phyloP scores from a whole-genome alignment of 2,888 invertebrate species.

The Argynnis bischoffii region DNA sequence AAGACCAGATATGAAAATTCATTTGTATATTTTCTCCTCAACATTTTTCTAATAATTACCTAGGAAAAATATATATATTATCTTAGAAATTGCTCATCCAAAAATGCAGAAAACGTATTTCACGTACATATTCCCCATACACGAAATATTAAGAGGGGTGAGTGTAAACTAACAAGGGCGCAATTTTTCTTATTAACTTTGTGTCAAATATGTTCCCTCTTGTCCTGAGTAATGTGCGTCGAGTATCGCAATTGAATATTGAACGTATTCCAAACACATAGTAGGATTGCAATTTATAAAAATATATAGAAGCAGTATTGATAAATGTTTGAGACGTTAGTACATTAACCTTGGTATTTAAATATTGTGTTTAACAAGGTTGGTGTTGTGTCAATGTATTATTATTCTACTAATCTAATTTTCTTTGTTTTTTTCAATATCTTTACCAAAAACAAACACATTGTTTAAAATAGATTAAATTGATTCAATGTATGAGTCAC shows the following conservation, averaged over 20 bases:
- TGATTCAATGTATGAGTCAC: no score
- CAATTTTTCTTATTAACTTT: constrained; percentile 71
- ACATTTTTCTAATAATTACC: no score
- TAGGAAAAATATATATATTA: no score
- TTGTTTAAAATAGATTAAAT: no score
- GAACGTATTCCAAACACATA: constrained; percentile 39
- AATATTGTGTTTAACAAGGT: constrained; percentile 3
- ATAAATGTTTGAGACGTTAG: not conserved
- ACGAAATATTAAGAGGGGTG: constrained; percentile 57
- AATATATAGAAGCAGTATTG: not conserved
- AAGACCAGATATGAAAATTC: no score
- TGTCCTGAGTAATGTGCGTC: constrained; percentile 65
- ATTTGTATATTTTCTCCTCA: no score
- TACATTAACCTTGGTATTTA: not conserved
- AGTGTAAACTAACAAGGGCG: constrained; percentile 76
- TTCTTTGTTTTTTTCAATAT: no score
- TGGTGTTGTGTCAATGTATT: not conserved
- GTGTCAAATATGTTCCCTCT: constrained; percentile 69
- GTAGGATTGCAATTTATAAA: not conserved
- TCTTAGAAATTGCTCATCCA: not conserved
- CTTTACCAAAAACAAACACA: no score
- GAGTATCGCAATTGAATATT: constrained; percentile 51
- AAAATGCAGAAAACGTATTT: not conserved
- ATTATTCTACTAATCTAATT: no score
- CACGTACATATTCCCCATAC: constrained; percentile 37